Conservation (phyloP, 2,888 invertebrate genomes). For the Anarsia innoxiella region DNA sequence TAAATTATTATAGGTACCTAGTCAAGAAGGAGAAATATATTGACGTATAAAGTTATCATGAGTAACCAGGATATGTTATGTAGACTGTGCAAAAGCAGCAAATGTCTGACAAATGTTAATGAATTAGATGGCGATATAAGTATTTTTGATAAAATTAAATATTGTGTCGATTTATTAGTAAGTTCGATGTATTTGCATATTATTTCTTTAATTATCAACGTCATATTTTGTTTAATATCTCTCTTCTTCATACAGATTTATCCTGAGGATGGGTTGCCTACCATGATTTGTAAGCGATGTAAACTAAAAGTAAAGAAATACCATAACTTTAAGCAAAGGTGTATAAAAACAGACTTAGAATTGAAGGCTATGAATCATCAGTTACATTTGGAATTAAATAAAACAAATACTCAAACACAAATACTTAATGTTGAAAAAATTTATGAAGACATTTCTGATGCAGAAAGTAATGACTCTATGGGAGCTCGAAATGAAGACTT, state of each 20-base stretch:
- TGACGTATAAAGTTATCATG: too few species aligned
- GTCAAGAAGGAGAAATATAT: too few species aligned
- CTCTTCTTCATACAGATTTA: constrained; percentile 18
- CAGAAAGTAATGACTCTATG: too few species aligned
- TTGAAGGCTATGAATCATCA: constrained; percentile 7
- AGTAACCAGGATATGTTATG: too few species aligned
- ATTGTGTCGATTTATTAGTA: constrained; percentile 21
- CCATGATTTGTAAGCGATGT: constrained; percentile 27
- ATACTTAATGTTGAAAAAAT: too few species aligned
- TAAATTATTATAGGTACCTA: too few species aligned
- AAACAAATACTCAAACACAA: background rate
- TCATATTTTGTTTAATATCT: background rate
- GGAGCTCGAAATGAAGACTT: too few species aligned
- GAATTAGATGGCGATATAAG: constrained; percentile 14
- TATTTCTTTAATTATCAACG: background rate
- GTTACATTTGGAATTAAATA: background rate
- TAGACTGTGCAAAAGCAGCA: constrained; percentile 22
- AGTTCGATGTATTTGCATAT: too few species aligned
- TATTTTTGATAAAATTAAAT: constrained; percentile 5
- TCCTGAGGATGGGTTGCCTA: constrained; percentile 24
- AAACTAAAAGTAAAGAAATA: constrained; percentile 27
- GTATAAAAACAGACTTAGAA: constrained; percentile 19
- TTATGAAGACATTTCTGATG: too few species aligned
- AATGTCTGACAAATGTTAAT: constrained; percentile 16
- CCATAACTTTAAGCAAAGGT: constrained; percentile 32